Percentiles rank a stretch among this genome's conserved stretches.
Conservation (phyloP, 64 coral and sea anemone genomes). For the Actinia equina region DNA sequence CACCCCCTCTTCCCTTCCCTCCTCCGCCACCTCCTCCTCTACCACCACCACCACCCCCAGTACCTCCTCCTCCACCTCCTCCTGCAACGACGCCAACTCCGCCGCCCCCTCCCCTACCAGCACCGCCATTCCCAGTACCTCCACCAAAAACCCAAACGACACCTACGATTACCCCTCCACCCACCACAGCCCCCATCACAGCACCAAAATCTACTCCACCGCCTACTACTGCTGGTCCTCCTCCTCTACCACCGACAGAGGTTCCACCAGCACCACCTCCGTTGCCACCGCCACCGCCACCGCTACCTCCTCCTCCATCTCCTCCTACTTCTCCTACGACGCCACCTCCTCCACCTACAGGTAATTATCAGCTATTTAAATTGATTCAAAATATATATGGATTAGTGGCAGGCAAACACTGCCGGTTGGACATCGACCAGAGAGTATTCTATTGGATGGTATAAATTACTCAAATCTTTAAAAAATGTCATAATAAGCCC, state of each 20-base stretch:
- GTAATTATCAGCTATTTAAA: background rate
- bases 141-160: background rate
- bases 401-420: no score
- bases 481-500: no score
- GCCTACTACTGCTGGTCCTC: slow-evolving; percentile 24
- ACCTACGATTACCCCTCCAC: background rate
- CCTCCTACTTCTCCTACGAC: background rate
- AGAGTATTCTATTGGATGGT: no score
- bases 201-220: slow-evolving; percentile 17
- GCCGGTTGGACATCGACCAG: no score
- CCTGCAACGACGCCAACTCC: no score
- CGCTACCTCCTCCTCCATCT: slow-evolving; percentile 16
- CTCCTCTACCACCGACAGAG: background rate
- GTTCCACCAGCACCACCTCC: background rate
- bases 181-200: background rate
- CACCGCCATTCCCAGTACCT: no score
- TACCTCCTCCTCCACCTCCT: no score
- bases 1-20: background rate
- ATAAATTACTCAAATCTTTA: no score
- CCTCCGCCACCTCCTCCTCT: background rate
- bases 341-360: background rate
- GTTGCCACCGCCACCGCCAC: background rate
- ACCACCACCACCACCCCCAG: background rate
- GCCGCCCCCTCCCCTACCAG: no score
- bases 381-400: no score